These are phyloP conservation scores for Eclectus roratus DNA, from an alignment of 2,113 vertebrate species.

Conservation along the genomic window DNA sequence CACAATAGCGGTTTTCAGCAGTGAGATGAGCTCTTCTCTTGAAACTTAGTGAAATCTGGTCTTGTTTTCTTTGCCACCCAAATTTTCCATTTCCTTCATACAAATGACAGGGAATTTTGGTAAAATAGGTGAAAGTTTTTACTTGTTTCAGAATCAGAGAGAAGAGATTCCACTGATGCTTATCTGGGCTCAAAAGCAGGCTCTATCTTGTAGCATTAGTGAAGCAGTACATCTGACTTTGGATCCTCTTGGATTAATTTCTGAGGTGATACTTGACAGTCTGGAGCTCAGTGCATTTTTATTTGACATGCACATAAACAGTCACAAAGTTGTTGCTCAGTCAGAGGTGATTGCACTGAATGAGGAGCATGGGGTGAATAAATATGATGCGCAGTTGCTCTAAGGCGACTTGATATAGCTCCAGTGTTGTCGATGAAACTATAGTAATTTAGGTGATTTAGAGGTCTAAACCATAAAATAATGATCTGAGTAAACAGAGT, in stretches of 20 bases:
- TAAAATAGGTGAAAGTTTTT: not conserved
- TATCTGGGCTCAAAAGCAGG: not conserved
- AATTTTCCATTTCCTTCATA: not conserved
- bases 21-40: not conserved
- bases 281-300: not conserved
- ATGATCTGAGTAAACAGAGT: accelerated
- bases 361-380: not conserved
- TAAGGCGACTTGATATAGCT: not conserved
- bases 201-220: accelerated
- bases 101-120: not conserved
- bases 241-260: not conserved
- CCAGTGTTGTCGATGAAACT: accelerated
- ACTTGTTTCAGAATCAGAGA: not conserved
- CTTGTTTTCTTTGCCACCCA: not conserved
- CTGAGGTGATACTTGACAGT: not conserved
- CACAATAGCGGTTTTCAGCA: accelerated
- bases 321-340: not conserved
- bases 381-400: not conserved
- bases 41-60: not conserved
- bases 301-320: not conserved
- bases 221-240: not conserved
- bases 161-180: not conserved
- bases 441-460: not conserved
- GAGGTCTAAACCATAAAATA: not conserved
- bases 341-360: not conserved